Percentiles rank a stretch among this genome's conserved stretches.
Evolutionary conservation across 2,113 vertebrate species (phyloP).

Genomic region (Polypterus senegalus): DNA sequence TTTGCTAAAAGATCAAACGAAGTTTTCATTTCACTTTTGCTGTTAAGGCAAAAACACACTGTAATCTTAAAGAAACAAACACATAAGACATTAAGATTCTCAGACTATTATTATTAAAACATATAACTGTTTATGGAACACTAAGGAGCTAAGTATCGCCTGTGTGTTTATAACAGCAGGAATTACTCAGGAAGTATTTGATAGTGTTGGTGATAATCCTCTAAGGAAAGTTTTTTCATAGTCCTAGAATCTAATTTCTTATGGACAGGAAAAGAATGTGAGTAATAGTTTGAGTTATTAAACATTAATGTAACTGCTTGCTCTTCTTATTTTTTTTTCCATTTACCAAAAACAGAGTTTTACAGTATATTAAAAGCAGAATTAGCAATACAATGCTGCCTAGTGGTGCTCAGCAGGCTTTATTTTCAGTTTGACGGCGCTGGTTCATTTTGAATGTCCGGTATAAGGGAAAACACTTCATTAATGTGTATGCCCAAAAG

Average conservation of each 20-base stretch:
- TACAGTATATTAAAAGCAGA: no score
- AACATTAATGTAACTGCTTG: not conserved
- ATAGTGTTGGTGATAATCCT: not conserved
- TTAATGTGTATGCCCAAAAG: no score
- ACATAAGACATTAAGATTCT: not conserved
- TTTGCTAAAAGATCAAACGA: conserved; percentile 5
- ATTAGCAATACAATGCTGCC: no score
- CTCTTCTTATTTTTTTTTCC: no score
- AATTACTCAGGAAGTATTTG: not conserved
- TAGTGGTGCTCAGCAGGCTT: no score
- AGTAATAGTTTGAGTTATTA: conserved; percentile 1
- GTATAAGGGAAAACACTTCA: no score
- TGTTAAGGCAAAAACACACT: not conserved
- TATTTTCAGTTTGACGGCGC: no score
- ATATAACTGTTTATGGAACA: not conserved
- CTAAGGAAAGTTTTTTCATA: not conserved
- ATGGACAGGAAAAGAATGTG: not conserved
- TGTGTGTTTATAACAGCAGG: not conserved
- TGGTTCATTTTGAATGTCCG: no score
- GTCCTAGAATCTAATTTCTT: not conserved
- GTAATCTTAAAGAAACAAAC: not conserved
- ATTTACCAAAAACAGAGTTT: no score
- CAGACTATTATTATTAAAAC: not conserved
- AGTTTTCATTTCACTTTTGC: not conserved
- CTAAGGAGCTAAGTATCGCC: not conserved